Evolutionary conservation across 2,113 vertebrate species (phyloP), one percentile per base, ranked within the genome.

Genomic region (Alethe diademata): DNA sequence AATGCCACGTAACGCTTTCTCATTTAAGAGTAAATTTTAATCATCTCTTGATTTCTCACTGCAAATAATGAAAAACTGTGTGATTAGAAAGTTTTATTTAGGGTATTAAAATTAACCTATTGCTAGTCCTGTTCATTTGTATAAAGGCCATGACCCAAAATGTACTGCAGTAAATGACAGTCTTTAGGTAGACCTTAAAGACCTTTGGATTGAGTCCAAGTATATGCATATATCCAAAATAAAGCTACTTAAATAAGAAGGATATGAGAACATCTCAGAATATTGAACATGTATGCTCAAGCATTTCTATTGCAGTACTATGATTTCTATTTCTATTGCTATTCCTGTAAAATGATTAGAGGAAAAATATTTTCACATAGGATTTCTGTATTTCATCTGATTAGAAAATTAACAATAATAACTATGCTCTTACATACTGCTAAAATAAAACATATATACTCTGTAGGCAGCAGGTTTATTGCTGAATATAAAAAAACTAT

Each of bases 361-460:
- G 29, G 33, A 78, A 42, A 92, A 80, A 19, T 9, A 51, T 19
- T 92, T 84, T 93, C 60, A 71, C 45, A 70, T 64, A 5, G 12
- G 38, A 75, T 72, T 93, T 94, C 65, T 78, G 53, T 38, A 7
- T 82, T 82, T 60, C 31, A 78, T 36, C 53, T 64, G 57, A 74
- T 29, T 42, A 66, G 38, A 51, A 81, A 92, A 85, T 62, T 2
- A 71, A 19, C 36, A 89, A 23, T 26, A 81, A 28, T 71, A 85
- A 60, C 36, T 43, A 65, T 10, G 19, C 8, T 83, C 73, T 61
- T 57, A 48, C 20, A 22, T n/a, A 48, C 26, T 28, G 24, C 29
- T 84, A 38, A 72, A 81, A 25, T 36, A 33, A 85, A 31, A 62
- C 8, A 2, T 14, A 65, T 31, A 48, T 60, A 11, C 26, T n/a